Evolutionary conservation across 1,140 invertebrate species (phyloP), one percentile per base, ranked within the genome.

Genomic region (Galleria mellonella): DNA sequence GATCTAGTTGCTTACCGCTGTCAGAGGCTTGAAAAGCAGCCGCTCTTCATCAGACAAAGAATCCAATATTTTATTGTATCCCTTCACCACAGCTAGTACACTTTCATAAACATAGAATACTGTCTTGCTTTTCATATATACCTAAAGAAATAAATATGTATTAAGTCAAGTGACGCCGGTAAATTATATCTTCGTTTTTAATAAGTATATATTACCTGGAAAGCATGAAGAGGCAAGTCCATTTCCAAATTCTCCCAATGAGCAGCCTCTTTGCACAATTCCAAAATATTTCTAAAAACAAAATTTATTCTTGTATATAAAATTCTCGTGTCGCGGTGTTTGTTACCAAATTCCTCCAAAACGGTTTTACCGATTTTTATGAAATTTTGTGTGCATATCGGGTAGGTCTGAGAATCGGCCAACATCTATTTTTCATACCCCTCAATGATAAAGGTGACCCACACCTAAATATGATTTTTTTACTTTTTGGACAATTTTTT

Each of bases 21-120:
- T 90, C 7, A 91, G 48, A 0, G 89, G 88, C 41, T 88, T 89
- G 57, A 91, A 91, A 0, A 91, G 76, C 9, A 88, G 58, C 7
- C 90, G 71, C 56, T 91, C 91, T 14, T 89, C 81, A 2, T 88
- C 86, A 1, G 88, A 89, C 0, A 92, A 55, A 0, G 88, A 86
- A 2, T 83, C 76, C 9, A 96, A 65, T 27, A 96, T 94, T 62
- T 91, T 91, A 78, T 97, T 97, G 71, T 96, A 96, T 31, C 93
- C 91, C 13, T 91, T 87, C 0, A 94, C 91, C 1, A 97, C 90
- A 1, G 90, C 87, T 8, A 94, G 63, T 0, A 96, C 91, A 52
- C 91, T 91, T 64, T 95, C 92, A 45, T 92, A 91, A 0, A 94
- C 86, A 47, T 91, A 91, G 13, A 89, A 83, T 0, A 95, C 70